These are phyloP conservation scores for Amphimedon queenslandica DNA, from an alignment of 37 sponge, comb jelly and placozoan genomes.

Conservation along the genomic window DNA sequence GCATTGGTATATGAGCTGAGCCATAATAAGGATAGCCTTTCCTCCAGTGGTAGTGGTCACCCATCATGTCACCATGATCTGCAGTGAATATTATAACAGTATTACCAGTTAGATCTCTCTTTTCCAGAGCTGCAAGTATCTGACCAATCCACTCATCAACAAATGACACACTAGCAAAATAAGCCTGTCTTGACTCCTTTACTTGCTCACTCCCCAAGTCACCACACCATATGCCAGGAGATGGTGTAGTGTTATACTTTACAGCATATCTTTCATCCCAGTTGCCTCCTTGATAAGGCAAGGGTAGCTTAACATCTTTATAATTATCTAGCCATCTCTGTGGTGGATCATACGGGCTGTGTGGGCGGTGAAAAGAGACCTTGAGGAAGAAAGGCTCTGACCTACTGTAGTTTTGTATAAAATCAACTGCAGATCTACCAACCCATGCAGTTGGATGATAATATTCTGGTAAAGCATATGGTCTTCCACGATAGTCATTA, in stretches of 20 bases:
- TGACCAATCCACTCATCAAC: constrained; percentile 72
- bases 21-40: constrained; percentile 60
- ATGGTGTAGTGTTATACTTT: constrained; percentile 19
- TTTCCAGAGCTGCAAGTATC: constrained; percentile 27
- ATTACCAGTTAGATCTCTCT: constrained; percentile 20
- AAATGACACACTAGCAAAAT: constrained; percentile 64
- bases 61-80: constrained; percentile 80
- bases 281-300: constrained; percentile 28
- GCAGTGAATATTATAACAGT: constrained; percentile 66
- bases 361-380: constrained; percentile 75
- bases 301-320: constrained; percentile 32
- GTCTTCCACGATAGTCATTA: constrained; percentile 59
- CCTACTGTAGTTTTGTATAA: constrained; percentile 39
- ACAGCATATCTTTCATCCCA: constrained; percentile 43
- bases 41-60: constrained; percentile 71
- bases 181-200: constrained; percentile 43
- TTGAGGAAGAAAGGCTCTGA: constrained; percentile 62
- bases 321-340: constrained; percentile 40
- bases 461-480: constrained; percentile 62
- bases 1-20: constrained; percentile 55
- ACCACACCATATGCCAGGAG: constrained; percentile 62
- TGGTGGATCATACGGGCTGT: constrained; percentile 78
- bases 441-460: constrained; percentile 75
- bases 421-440: constrained; percentile 49
- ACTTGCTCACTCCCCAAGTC: constrained; percentile 28